Evolutionary conservation across 2,797 vertebrate genomes (phyloP).

Genomic region (Neomorphus geoffroyi): DNA sequence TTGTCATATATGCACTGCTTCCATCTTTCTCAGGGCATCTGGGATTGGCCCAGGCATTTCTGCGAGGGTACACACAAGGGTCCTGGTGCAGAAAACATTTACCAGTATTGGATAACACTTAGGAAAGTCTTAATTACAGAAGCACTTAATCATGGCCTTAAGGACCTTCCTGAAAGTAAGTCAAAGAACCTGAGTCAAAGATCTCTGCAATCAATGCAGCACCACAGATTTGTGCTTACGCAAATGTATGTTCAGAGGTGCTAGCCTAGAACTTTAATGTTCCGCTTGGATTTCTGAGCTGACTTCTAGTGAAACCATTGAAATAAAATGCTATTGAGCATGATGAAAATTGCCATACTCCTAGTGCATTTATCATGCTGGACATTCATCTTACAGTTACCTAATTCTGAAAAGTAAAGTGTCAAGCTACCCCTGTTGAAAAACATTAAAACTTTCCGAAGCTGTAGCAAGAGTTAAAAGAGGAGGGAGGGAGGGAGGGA

Average conservation of each 20-base stretch:
- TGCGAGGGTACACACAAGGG: background rate
- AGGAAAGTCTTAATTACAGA: background rate
- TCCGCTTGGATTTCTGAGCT: background rate
- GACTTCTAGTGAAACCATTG: background rate
- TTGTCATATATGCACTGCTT: background rate
- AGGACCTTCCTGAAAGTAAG: background rate
- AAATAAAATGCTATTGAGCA: background rate
- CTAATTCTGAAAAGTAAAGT: background rate
- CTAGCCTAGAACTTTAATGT: background rate
- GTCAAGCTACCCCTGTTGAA: background rate
- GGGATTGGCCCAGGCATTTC: background rate
- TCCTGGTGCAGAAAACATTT: background rate
- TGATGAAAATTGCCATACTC: background rate
- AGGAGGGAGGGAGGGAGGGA: too few species aligned
- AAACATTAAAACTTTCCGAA: background rate
- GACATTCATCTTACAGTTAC: background rate
- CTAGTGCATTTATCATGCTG: background rate
- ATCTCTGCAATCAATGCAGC: background rate
- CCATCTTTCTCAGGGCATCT: background rate
- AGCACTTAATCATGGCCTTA: background rate
- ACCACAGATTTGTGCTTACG: fast-evolving
- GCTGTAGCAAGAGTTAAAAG: background rate
- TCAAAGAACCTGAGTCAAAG: background rate
- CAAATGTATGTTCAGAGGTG: background rate
- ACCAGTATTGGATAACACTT: background rate